Percentiles rank a stretch among this genome's conserved stretches.
Evolutionary conservation across 1,140 invertebrate species (phyloP).

Genomic region (Hylaeus anthracinus): DNA sequence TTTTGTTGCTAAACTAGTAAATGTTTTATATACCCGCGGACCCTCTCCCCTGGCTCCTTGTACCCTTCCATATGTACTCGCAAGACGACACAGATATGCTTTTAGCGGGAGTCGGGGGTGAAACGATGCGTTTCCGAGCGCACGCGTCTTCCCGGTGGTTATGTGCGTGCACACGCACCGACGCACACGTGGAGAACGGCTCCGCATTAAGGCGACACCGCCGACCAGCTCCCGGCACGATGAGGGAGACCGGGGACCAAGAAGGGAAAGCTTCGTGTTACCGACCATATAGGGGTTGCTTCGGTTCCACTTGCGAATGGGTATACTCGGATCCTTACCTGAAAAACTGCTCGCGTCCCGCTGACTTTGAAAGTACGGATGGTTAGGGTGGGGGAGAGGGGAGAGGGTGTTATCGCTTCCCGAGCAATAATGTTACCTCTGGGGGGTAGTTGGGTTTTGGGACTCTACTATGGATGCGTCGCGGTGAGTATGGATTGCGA

Average conservation of each 20-base stretch:
- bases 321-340: constrained; percentile 27
- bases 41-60: constrained; percentile 1
- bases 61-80: constrained; percentile 61
- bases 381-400: too few species aligned
- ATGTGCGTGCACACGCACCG: constrained; percentile 56
- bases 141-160: constrained; percentile 60
- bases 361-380: not conserved
- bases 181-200: constrained; percentile 23
- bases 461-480: not conserved
- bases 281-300: constrained; percentile 41
- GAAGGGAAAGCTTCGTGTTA: constrained; percentile 31
- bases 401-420: not conserved
- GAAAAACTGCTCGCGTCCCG: constrained; percentile 22
- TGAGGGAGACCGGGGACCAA: constrained; percentile 46
- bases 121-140: constrained; percentile 69
- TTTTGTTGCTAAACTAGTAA: constrained; percentile 51
- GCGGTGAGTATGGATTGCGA: too few species aligned
- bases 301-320: constrained; percentile 9
- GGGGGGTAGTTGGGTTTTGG: not conserved
- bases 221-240: constrained; percentile 40
- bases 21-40: constrained; percentile 41
- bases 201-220: constrained; percentile 43
- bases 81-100: constrained; percentile 77
- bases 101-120: constrained; percentile 71
- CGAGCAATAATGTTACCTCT: not conserved